Base-by-base conservation (phyloP, 1,140 invertebrate genomes). In the Heliconius hewitsoni region DNA sequence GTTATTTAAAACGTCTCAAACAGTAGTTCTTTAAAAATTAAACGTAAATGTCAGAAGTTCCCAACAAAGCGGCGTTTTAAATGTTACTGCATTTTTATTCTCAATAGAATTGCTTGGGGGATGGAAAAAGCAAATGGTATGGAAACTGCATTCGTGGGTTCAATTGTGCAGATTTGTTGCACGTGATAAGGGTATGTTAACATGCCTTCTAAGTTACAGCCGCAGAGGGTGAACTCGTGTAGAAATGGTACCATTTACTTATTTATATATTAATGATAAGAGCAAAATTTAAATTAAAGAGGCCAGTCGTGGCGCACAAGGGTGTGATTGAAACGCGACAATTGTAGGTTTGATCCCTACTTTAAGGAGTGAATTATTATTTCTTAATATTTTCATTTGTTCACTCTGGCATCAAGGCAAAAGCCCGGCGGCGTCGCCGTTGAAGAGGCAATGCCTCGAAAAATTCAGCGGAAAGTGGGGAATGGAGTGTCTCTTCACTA, bases 111-210 rank as follows among this genome's bases (percentile, higher is more conserved):
- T 70, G 74, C 74, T 76, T 71, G 39, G 74, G 30, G 74, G n/a
- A 70, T 42, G 60, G 74, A 71, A 71, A 70, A 76, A 70, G 60
- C 4, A 50, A 70, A 76, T 70, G 57, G 74, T 39, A 50, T 37
- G 60, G 39, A 70, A 70, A 42, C 60, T 30, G 60, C 55, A 76
- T 76, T 70, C 70, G 81, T 82, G 80, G 78, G 83, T 77, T 82
- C 81, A 82, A 82, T 82, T 82, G 83, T 84, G 72, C 72, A 80
- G 77, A 84, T 84, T 78, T 77, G 80, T 81, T 71, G 73, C 73
- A 78, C 81, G 73, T 77, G 72, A 42, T 37, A 73, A 73, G 34
- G 80, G 81, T 83, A 77, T 82, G 80, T 82, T 84, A 70, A 74
- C 78, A 71, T 70, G 71, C 74, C 72, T 71, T 83, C 82, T 82